Percentiles rank a stretch among this genome's conserved stretches.
phyloP scores from a whole-genome alignment of 1,140 invertebrate genomes.

The Phortica variegata region DNA sequence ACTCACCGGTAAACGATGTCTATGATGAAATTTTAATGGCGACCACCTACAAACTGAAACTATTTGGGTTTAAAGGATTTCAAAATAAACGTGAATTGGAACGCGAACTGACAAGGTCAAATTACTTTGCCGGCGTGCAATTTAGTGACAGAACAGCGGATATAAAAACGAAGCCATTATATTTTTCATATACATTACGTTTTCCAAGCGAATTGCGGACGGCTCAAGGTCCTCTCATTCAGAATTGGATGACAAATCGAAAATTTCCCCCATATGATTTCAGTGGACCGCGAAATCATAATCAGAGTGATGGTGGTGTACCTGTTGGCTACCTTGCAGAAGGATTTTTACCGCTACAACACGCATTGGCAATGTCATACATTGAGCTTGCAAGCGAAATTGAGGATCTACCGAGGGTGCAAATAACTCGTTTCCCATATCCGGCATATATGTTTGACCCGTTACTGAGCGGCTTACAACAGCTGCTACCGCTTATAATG shows the following conservation, averaged over 20 bases:
- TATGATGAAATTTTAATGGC: too few species aligned
- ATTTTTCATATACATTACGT: slow-evolving; percentile 12
- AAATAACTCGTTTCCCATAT: slow-evolving; percentile 66
- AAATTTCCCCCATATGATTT: background rate
- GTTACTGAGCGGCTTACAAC: slow-evolving; percentile 65
- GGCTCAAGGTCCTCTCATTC: slow-evolving; percentile 3
- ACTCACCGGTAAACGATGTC: too few species aligned
- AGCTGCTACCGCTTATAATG: slow-evolving; percentile 72
- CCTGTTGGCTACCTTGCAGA: slow-evolving; percentile 59
- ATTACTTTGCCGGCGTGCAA: slow-evolving; percentile 19
- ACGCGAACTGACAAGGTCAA: slow-evolving; percentile 10
- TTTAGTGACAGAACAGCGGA: slow-evolving; percentile 2
- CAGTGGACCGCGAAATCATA: slow-evolving; percentile 9
- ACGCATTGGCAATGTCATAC: slow-evolving; percentile 55
- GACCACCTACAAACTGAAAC: background rate
- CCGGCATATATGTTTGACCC: slow-evolving; percentile 70
- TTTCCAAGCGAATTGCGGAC: slow-evolving; percentile 32
- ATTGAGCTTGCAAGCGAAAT: background rate
- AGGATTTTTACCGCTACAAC: slow-evolving; percentile 63
- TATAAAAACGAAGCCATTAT: background rate
- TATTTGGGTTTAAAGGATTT: background rate
- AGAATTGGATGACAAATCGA: background rate
- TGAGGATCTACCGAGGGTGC: slow-evolving; percentile 4
- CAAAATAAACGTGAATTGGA: slow-evolving; percentile 4
- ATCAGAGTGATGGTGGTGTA: slow-evolving; percentile 1